A percentile compares a stretch with the other conserved stretches of the same genome.
These are phyloP conservation scores for Lasioglossum lativentre DNA, from an alignment of 2,888 invertebrate genomes.

Conservation along the genomic window DNA sequence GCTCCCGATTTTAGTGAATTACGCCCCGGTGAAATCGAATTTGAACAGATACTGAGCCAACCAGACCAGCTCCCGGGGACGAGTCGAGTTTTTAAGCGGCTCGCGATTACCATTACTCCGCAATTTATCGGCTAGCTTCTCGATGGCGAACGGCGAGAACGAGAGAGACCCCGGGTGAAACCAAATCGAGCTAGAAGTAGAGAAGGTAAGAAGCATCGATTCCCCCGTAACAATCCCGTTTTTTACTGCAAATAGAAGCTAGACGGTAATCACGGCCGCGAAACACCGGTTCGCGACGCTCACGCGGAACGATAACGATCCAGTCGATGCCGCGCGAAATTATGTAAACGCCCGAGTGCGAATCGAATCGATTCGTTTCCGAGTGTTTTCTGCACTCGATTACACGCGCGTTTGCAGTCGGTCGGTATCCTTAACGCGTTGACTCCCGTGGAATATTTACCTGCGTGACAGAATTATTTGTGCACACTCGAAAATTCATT, in stretches of 20 bases:
- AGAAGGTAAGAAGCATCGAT: slow-evolving; percentile 19
- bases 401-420: neutral
- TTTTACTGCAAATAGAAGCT: slow-evolving; percentile 27
- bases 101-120: slow-evolving; percentile 33
- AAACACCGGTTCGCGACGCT: slow-evolving; percentile 19
- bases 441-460: too few relatives aligned
- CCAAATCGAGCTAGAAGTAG: neutral
- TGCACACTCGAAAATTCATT: too few relatives aligned
- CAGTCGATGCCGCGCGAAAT: neutral
- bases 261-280: slow-evolving; percentile 29
- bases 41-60: slow-evolving; percentile 55
- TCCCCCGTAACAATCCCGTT: slow-evolving; percentile 22
- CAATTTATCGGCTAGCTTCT: slow-evolving; percentile 29
- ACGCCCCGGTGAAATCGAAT: slow-evolving; percentile 53
- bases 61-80: neutral
- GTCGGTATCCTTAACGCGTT: too few relatives aligned
- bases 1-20: slow-evolving; percentile 62
- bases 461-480: too few relatives aligned
- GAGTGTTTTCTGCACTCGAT: neutral
- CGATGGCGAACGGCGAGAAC: neutral
- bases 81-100: slow-evolving; percentile 37
- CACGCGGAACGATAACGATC: slow-evolving; percentile 16
- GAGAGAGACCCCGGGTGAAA: neutral
- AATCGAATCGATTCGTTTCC: slow-evolving; percentile 9
- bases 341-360: neutral